phyloP scores from a whole-genome alignment of 2,888 invertebrate genomes.

The Phlogophora meticulosa region DNA sequence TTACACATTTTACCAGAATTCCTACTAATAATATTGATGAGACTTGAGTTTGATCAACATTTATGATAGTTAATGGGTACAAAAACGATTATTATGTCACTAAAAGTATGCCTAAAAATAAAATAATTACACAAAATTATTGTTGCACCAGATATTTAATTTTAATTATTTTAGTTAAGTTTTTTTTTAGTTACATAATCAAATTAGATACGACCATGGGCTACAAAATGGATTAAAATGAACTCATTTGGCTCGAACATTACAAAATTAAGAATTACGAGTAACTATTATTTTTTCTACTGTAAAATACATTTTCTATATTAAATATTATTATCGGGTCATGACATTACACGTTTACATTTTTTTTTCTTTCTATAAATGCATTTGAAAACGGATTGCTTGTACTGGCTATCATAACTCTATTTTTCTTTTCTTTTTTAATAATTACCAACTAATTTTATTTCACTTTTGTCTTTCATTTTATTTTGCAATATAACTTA shows the following conservation, averaged over 20 bases:
- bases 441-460: constrained; percentile 79
- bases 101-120: neutral
- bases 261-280: constrained; percentile 31
- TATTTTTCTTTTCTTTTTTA: constrained; percentile 62
- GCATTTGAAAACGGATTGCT: constrained; percentile 53
- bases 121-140: neutral
- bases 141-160: too few species aligned
- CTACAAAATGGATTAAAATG: constrained; percentile 6
- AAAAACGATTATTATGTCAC: neutral
- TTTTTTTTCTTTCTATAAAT: constrained; percentile 46
- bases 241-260: constrained; percentile 25
- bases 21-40: neutral
- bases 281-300: constrained; percentile 23
- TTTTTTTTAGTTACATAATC: too few species aligned
- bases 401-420: constrained; percentile 67
- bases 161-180: neutral
- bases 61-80: neutral
- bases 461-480: constrained; percentile 90
- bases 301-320: constrained; percentile 48
- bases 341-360: constrained; percentile 36
- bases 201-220: constrained; percentile 21
- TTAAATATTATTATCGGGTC: constrained; percentile 35
- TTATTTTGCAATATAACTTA: constrained; percentile 70
- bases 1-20: constrained; percentile 41
- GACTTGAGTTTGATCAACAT: constrained; percentile 8